Evolutionary conservation across 2,113 vertebrate genomes (phyloP).

Genomic region (Neofelis nebulosa): DNA sequence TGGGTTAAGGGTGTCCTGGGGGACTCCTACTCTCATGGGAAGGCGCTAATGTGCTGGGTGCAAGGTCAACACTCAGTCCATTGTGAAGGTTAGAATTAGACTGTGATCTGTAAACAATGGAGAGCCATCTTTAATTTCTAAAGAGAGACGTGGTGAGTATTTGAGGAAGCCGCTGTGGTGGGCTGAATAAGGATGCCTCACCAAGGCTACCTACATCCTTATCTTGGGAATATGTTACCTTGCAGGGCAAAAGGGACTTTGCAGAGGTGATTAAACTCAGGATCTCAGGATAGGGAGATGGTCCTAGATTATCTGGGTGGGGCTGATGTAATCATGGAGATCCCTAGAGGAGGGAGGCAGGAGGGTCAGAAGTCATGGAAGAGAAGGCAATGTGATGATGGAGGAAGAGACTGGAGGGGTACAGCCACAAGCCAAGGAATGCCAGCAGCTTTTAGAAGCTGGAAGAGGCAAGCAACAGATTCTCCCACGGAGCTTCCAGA

Average conservation of each 20-base stretch:
- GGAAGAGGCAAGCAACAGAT: background rate
- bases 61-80: background rate
- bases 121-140: background rate
- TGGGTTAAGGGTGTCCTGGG: background rate
- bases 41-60: background rate
- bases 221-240: background rate
- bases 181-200: background rate
- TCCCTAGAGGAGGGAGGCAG: background rate
- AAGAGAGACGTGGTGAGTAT: background rate
- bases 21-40: background rate
- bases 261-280: background rate
- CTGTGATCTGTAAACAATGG: background rate
- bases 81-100: background rate
- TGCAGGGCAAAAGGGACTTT: background rate
- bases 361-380: background rate
- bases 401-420: background rate
- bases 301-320: background rate
- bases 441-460: background rate
- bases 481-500: background rate
- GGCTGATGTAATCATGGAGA: background rate
- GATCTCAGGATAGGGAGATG: background rate
- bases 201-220: background rate
- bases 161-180: background rate
- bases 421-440: background rate
- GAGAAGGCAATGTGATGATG: accelerated